phyloP scores from a whole-genome alignment of 2,888 invertebrate genomes.

The Cataglyphis altisquamis region DNA sequence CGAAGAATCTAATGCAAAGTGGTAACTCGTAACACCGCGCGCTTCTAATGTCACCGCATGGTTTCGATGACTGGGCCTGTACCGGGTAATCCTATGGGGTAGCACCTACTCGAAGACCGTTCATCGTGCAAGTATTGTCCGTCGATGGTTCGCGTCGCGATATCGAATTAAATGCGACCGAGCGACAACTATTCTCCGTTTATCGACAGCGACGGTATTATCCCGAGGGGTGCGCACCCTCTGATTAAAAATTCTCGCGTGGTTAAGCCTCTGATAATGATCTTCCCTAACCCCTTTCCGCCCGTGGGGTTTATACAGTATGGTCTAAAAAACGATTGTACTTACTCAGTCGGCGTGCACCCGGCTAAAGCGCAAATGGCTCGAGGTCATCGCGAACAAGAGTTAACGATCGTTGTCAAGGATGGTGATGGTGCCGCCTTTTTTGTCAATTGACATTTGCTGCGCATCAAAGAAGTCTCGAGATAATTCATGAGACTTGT shows the following conservation, averaged over 20 bases:
- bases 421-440: conserved; percentile 59
- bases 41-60: conserved; percentile 77
- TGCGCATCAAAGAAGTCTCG: conserved; percentile 15
- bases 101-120: conserved; percentile 77
- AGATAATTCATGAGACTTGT: neutral
- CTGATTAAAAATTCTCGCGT: conserved; percentile 87
- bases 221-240: conserved; percentile 85
- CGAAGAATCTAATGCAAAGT: conserved; percentile 73
- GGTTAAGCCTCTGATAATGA: conserved; percentile 86
- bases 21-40: conserved; percentile 71
- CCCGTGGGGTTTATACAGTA: conserved; percentile 81
- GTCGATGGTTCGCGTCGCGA: conserved; percentile 26
- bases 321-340: conserved; percentile 83
- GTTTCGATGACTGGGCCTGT: conserved; percentile 80
- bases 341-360: conserved; percentile 82
- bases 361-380: conserved; percentile 81
- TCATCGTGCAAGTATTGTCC: conserved; percentile 78
- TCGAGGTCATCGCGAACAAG: conserved; percentile 82
- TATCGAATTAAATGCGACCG: conserved; percentile 71
- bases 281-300: conserved; percentile 85
- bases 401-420: conserved; percentile 80
- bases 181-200: conserved; percentile 82
- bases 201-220: conserved; percentile 82
- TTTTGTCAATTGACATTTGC: conserved; percentile 41
- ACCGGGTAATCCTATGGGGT: conserved; percentile 77